Evolutionary conservation across 2,113 vertebrate species (phyloP), one percentile per base, ranked within the genome.

Genomic region (Rousettus leschenaultii): DNA sequence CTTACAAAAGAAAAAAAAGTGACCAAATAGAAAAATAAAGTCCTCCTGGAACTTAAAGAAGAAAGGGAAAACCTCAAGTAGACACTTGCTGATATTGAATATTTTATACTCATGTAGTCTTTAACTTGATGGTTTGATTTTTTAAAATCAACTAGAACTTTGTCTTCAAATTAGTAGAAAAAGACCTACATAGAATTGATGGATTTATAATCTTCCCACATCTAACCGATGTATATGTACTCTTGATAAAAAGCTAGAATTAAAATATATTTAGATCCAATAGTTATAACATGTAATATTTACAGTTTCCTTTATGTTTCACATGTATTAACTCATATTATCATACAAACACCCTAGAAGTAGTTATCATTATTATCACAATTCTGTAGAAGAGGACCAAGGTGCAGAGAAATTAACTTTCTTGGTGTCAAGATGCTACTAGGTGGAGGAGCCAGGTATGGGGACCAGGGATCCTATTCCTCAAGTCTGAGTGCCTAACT

Each of bases 181-280:
- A 75, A 75, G 86, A 53, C 3, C 24, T 51, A 48, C 5, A 13
- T 55, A 22, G 30, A 83, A 38, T 16, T 80, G 7, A 75, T 2
- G 3, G 19, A 59, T 80, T 93, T 90, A 35, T 70, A 95, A 87
- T 63, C 84, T 70, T 90, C 48, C 48, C 13, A 48, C 48, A 48
- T 48, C 14, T 14, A 48, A 48, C 48, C 14, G 48, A 48, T 48
- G 14, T 48, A 14, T 48, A 14, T 77, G 3, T 48, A 61, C 71
- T 80, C 71, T 94, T 43, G 48, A 84, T 79, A 33, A 87, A 92
- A 92, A 79, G 10, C 15, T n/a, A 90, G 13, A 94, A 77, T 71
- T 53, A 86, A 90, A 80, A 89, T 57, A 8, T 14, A 63, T 68
- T 65, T 73, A 63, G 7, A 86, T 70, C 6, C 3, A 63, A 26